Percentiles rank a stretch among this genome's conserved stretches.
Conservation (phyloP, 1,140 invertebrate genomes). For the Drosophila teissieri region DNA sequence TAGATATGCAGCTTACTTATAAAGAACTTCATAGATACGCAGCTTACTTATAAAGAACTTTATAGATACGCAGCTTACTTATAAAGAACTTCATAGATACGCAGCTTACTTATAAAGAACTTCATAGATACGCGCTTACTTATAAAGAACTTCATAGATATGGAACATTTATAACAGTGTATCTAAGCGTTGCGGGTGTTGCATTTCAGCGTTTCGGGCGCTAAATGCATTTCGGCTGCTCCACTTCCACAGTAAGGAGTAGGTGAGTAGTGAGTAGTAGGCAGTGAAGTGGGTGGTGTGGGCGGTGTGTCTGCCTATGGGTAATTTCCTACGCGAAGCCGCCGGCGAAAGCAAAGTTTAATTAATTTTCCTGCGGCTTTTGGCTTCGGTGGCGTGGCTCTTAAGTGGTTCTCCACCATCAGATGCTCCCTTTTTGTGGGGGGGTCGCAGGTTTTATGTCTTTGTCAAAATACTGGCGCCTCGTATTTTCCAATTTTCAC, state of each 20-base stretch:
- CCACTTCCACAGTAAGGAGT: slow-evolving; percentile 1
- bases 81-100: too few relatives aligned
- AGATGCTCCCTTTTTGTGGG: slow-evolving; percentile 21
- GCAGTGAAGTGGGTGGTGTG: neutral
- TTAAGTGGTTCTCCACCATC: slow-evolving; percentile 46
- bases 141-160: neutral
- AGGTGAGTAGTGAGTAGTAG: neutral
- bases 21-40: too few relatives aligned
- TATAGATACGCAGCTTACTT: too few relatives aligned
- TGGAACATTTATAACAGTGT: neutral
- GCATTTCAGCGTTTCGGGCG: slow-evolving; percentile 35
- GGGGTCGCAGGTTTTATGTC: slow-evolving; percentile 40
- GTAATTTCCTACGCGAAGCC: slow-evolving; percentile 27
- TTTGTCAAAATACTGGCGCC: slow-evolving; percentile 40
- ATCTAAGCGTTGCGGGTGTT: slow-evolving; percentile 31
- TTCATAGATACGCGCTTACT: too few relatives aligned
- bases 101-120: neutral
- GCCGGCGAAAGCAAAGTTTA: slow-evolving; percentile 55
- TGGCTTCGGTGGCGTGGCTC: slow-evolving; percentile 40
- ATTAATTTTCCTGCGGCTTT: slow-evolving; percentile 62
- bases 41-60: too few relatives aligned
- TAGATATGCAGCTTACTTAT: too few relatives aligned
- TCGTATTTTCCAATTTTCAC: slow-evolving; percentile 45
- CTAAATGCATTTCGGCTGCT: slow-evolving; percentile 52
- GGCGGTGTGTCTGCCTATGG: slow-evolving; percentile 21